Base-by-base conservation (phyloP, 2,113 vertebrate species). In the Catharus bicknelli region DNA sequence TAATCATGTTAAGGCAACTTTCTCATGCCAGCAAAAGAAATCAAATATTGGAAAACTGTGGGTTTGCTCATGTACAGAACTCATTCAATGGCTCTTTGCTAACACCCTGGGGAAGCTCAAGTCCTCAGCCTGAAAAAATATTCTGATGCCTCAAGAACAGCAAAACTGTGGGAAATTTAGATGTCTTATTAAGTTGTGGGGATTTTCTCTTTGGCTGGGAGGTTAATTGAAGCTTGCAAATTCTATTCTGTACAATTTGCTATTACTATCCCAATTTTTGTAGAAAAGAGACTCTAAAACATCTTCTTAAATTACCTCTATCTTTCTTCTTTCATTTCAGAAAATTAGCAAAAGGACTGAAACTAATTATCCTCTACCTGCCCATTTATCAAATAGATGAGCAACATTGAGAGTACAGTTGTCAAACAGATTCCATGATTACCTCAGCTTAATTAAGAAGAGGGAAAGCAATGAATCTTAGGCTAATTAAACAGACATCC, bases 361-460 rank as follows among this genome's bases (percentile, higher is more conserved):
- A 97, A 95, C 66, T 92, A 97, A 97, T 97, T 90, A 96, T 93
- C 67, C 66, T 88, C 78, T 92, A 96, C 81, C 85, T 92, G 77
- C 70, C 94, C 93, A 97, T 96, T 97, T 93, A 97, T 97, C 96
- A 98, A 95, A 91, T 25, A 89, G 93, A 96, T 57, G 38, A 88
- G 92, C 30, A 97, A 79, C 81, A 91, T 94, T 51, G 82, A 94
- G 61, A 67, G 47, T 89, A 92, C 40, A 86, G 58, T 94, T 88
- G 93, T 96, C 80, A 91, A 94, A 85, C 77, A 95, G 86, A 77
- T 95, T 92, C 89, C 51, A 57, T 91, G 21, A 96, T 95, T 95
- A 96, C 92, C 74, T 86, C 73, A 73, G 79, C 53, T 86, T 95
- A 94, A 96, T 95, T 95, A 96, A 93, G 77, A 91, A 85, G 58